These are phyloP conservation scores for Tetraodon nigroviridis DNA, from an alignment of 2,113 vertebrate genomes.

Conservation along the genomic window DNA sequence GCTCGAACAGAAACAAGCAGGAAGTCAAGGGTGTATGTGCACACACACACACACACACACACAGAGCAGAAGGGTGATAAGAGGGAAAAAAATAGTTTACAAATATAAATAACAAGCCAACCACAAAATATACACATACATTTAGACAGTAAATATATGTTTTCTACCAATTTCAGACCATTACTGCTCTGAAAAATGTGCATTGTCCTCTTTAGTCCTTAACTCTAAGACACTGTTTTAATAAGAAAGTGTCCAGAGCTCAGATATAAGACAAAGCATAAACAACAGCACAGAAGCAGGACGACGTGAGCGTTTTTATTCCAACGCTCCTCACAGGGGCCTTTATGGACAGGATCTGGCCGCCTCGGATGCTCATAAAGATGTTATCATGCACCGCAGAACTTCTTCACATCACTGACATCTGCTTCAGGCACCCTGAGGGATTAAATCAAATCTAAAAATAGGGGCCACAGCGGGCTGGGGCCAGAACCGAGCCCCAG, in stretches of 20 bases:
- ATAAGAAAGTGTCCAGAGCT: too few relatives aligned
- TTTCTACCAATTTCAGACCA: too few relatives aligned
- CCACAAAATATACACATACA: too few relatives aligned
- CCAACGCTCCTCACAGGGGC: neutral
- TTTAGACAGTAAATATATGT: too few relatives aligned
- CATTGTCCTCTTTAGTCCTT: too few relatives aligned
- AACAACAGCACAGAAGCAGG: neutral
- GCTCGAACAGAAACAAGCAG: conserved; percentile 38
- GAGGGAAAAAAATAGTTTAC: too few relatives aligned
- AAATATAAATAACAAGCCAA: too few relatives aligned
- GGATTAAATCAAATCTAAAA: too few relatives aligned
- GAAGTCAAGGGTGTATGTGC: conserved; percentile 36
- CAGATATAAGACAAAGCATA: too few relatives aligned
- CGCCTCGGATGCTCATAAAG: neutral
- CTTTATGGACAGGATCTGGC: neutral
- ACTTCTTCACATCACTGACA: neutral
- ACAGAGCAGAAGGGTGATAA: too few relatives aligned
- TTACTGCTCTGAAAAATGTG: too few relatives aligned
- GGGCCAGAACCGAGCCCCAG: conserved; percentile 5
- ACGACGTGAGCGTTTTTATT: neutral
- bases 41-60: neutral
- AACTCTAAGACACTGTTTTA: too few relatives aligned
- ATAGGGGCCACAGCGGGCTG: neutral
- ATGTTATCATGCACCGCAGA: neutral
- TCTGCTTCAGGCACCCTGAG: conserved; percentile 16